Percentiles rank a stretch among this genome's conserved stretches.
These are phyloP conservation scores for Drosophila fuyamai DNA, from an alignment of 1,140 invertebrate species.

Conservation along the genomic window DNA sequence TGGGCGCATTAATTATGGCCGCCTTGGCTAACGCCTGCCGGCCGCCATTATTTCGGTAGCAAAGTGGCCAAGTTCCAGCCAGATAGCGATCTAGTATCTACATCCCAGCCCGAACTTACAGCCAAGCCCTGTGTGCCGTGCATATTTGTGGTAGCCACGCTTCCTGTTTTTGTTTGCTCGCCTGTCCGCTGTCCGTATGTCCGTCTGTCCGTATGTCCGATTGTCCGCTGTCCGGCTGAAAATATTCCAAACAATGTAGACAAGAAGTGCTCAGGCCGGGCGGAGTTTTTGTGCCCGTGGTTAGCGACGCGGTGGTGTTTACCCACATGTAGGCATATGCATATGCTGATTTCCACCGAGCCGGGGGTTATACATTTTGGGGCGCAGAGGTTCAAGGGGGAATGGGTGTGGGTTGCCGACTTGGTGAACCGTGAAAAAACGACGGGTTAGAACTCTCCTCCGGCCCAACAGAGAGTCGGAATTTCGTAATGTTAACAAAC, in stretches of 20 bases:
- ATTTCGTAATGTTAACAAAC: constrained; percentile 48
- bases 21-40: constrained; percentile 51
- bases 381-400: neutral
- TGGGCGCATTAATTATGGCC: constrained; percentile 77
- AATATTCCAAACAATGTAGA: constrained; percentile 63
- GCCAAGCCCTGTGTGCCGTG: constrained; percentile 55
- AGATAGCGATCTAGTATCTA: constrained; percentile 79
- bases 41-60: constrained; percentile 74
- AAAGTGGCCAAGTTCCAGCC: constrained; percentile 56
- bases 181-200: constrained; percentile 26
- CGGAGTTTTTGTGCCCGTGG: constrained; percentile 65
- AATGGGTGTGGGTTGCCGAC: constrained; percentile 35
- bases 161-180: constrained; percentile 81
- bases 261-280: constrained; percentile 67
- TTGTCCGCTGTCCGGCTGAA: constrained; percentile 29
- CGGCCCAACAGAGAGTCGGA: constrained; percentile 13
- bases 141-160: constrained; percentile 83
- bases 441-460: constrained; percentile 24
- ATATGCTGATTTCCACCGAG: constrained; percentile 72
- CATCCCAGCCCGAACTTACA: constrained; percentile 39
- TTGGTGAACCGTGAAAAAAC: constrained; percentile 73
- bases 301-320: constrained; percentile 81
- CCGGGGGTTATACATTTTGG: constrained; percentile 38
- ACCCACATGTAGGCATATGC: constrained; percentile 83
- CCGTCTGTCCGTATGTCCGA: constrained; percentile 12